Conservation (phyloP, 2,797 vertebrate species). For the Lithobates sylvaticus region DNA sequence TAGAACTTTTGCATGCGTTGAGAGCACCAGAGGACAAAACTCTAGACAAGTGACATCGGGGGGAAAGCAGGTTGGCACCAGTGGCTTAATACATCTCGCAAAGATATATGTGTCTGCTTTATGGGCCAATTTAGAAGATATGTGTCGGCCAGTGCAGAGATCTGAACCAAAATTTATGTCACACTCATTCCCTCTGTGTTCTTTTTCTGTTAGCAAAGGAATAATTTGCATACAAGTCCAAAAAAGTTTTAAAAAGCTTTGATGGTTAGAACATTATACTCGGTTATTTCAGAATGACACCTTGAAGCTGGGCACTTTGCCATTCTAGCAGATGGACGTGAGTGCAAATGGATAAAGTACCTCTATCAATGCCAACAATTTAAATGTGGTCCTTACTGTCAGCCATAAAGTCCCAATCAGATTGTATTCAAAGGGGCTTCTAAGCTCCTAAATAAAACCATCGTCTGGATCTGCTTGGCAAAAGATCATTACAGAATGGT, state of each 20-base stretch:
- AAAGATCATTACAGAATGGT: neutral
- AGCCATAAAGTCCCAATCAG: conserved; percentile 37
- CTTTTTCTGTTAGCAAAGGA: conserved; percentile 8
- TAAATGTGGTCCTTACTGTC: conserved; percentile 38
- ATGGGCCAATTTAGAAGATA: conserved; percentile 24
- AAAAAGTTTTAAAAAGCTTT: conserved; percentile 29
- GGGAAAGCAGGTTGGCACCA: conserved; percentile 7
- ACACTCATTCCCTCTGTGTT: conserved; percentile 16
- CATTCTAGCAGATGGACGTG: conserved; percentile 57
- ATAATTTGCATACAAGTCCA: conserved; percentile 30
- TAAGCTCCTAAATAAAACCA: conserved; percentile 4
- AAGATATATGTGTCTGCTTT: conserved; percentile 2
- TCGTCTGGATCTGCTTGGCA: neutral
- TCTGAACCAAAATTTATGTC: conserved; percentile 19
- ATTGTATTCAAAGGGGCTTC: conserved; percentile 11
- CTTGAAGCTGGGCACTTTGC: conserved; percentile 60
- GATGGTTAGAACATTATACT: conserved; percentile 31
- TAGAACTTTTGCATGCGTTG: conserved; percentile 8
- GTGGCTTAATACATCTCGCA: conserved; percentile 8
- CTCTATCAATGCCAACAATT: conserved; percentile 28
- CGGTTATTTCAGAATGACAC: conserved; percentile 48
- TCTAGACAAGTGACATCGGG: neutral
- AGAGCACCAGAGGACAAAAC: neutral
- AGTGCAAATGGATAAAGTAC: conserved; percentile 40
- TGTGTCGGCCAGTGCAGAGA: neutral